Evolutionary conservation across 2,113 vertebrate genomes (phyloP), one percentile per base, ranked within the genome.

Genomic region (Emydura subglobosa): DNA sequence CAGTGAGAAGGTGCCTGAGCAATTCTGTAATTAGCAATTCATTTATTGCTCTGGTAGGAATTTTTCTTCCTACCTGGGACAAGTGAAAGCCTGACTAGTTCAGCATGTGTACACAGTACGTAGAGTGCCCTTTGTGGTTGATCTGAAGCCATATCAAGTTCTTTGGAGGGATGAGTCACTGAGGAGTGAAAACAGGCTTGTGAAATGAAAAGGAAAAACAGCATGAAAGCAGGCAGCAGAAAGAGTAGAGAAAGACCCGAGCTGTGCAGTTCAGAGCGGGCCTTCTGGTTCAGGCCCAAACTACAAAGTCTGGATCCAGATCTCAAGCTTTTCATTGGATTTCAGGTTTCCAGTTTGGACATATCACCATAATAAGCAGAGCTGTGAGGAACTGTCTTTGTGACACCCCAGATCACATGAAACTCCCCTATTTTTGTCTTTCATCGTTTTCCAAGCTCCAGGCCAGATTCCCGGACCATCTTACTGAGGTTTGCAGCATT

Each of bases 171-270:
- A 65, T 31, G 61, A 31, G 57, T 59, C 12, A 10, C 57, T 59
- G 57, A 65, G 61, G 59, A 16, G 14, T 65, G 61, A 17, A 65
- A 34, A 8, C 7, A 14, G 22, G 80, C 59, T 59, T 68, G 68
- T 59, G 82, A 0, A 0, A 47, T 84, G 82, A 80, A 80, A 95
- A 90, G 68, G 0, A 68, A 76, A 93, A 96, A 59, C 59, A 25
- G 86, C 31, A 1, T 34, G 57, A 55, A 87, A 82, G 72, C 22
- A 1, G 2, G 82, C 54, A 47, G 61, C 0, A 0, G 79, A 79
- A 8, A 87, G 55, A 72, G 25, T 9, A 39, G 19, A 0, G 10
- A 14, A 17, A 68, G 0, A 1, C 1, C 6, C 54, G 78, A 89
- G 47, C 34, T 85, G 88, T 84, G 61, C 34, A 27, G 27, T 21